Percentiles rank a stretch among this genome's conserved stretches.
Evolutionary conservation across 2,113 vertebrate genomes (phyloP).

Genomic region (Lanius collurio): DNA sequence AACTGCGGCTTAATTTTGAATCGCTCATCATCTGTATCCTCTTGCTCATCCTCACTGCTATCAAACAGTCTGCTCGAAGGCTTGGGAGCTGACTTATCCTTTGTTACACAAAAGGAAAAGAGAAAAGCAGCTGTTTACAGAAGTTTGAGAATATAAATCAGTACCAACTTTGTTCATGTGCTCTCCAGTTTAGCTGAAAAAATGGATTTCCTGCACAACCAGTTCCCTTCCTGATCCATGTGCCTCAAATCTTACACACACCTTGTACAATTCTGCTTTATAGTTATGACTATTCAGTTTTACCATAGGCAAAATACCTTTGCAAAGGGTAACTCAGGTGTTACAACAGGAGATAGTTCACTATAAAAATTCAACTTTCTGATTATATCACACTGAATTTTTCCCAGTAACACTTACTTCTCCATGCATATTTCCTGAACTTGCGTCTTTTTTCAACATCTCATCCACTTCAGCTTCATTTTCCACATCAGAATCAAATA

Average conservation of each 20-base stretch:
- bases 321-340: not conserved
- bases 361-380: not conserved
- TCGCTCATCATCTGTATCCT: conserved; percentile 61
- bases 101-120: not conserved
- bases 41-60: conserved; percentile 82
- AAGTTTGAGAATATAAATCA: not conserved
- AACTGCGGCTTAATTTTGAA: conserved; percentile 92
- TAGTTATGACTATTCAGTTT: not conserved
- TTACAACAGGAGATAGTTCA: not conserved
- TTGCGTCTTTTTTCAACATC: not conserved
- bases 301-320: not conserved
- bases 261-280: not conserved
- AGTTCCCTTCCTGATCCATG: not conserved
- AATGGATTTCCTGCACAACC: not conserved
- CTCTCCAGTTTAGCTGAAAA: not conserved
- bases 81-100: conserved; percentile 31
- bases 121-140: not conserved
- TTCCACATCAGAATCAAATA: conserved; percentile 85
- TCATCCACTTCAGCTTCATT: conserved; percentile 46
- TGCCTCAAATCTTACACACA: not conserved
- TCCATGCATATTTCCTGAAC: not conserved
- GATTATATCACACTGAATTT: not conserved
- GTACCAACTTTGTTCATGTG: not conserved
- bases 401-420: conserved; percentile 51
- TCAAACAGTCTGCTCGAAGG: conserved; percentile 79